Evolutionary conservation across 1,140 invertebrate species (phyloP), one percentile per base, ranked within the genome.

Genomic region (Dendrolimus kikuchii): DNA sequence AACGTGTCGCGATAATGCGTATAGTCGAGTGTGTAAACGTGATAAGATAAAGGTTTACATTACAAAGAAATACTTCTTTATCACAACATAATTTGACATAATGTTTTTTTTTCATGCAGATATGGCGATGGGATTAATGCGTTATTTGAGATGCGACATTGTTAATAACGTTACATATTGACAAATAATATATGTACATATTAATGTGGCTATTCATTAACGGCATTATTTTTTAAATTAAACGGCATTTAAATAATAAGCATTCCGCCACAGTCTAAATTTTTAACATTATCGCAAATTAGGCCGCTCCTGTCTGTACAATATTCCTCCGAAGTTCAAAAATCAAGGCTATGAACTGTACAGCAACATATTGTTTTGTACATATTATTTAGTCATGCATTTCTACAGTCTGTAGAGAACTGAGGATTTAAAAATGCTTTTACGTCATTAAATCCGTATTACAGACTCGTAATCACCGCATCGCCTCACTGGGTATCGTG

Each of bases 381-480:
- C 23, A 23, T 23, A 23, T 3, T 23, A 23, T 3, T 23, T 23
- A 23, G 23, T 23, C 23, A 23, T 3, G 23, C 23, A 23, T 23
- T 23, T 23, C 23, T 3, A 23, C 23, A 23, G 23, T 23, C 23
- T 23, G 23, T 2, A 23, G 23, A 23, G 23, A 46, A 43, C 37
- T 44, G 45, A 55, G 46, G 53, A 40, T 51, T 58, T 66, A 64
- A 65, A 71, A 72, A 67, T 65, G 63, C 56, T 64, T 69, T 75
- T 69, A 68, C 62, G 59, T 64, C 65, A 71, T 74, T 77, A 74
- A 53, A 57, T 48, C 23, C 47, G 53, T 63, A 68, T 63, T 64
- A 69, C 60, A 53, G 44, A 49, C 56, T 49, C 54, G 47, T 71
- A 69, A 69, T 68, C 64, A 57, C 48, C 54, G 40, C 61, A 52